Conservation (phyloP, 30 jellyfish, hydroid and myxozoan species). For the Turritopsis dohrnii region DNA sequence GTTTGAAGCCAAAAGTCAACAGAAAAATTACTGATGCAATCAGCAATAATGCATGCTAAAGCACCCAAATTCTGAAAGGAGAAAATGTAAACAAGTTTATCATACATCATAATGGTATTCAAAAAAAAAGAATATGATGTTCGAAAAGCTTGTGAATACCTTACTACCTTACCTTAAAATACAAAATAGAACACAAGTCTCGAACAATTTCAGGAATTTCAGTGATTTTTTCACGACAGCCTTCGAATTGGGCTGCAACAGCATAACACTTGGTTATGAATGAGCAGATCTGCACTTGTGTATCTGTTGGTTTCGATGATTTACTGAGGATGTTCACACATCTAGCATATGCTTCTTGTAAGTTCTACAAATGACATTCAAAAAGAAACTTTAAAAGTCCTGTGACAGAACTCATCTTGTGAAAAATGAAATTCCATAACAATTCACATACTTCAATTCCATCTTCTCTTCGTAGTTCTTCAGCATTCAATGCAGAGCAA, state of each 20-base stretch:
- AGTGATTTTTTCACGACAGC: conserved; percentile 83
- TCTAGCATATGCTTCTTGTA: conserved; percentile 79
- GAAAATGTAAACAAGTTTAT: no score
- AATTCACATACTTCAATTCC: conserved; percentile 74
- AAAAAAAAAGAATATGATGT: no score
- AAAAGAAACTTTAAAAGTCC: neutral
- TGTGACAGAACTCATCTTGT: neutral
- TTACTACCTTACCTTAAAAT: conserved; percentile 38
- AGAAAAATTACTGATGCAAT: conserved; percentile 71
- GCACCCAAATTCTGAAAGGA: conserved; percentile 49
- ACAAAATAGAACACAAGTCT: conserved; percentile 57
- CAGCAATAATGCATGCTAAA: conserved; percentile 74
- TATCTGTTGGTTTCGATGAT: conserved; percentile 36
- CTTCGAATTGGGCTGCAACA: conserved; percentile 94
- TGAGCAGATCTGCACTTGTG: conserved; percentile 54
- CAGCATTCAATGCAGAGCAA: conserved; percentile 97
- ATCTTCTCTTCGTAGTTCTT: conserved; percentile 90
- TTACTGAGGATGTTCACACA: conserved; percentile 47
- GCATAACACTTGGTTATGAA: conserved; percentile 70
- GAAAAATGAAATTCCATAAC: neutral
- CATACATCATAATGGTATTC: no score
- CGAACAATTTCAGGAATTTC: conserved; percentile 74
- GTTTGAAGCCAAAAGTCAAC: conserved; percentile 97
- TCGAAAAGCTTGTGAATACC: neutral
- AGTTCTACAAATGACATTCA: conserved; percentile 30